Percentiles rank a stretch among this genome's conserved stretches.
Conservation (phyloP, 2,888 invertebrate genomes). For the Synanthedon andrenaeformis region DNA sequence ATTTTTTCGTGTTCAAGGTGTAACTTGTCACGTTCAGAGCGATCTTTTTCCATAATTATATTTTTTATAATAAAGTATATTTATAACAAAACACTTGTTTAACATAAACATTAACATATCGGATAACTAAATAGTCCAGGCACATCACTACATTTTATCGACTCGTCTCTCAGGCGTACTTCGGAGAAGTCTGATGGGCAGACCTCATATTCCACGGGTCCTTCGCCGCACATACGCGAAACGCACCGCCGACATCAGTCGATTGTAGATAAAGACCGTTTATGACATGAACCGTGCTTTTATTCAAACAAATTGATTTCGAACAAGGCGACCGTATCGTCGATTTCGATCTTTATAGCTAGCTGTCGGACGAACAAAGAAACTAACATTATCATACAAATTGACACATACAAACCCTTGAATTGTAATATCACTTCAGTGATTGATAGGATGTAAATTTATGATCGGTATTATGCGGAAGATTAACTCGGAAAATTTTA, state of each 20-base stretch:
- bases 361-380: conserved; percentile 20
- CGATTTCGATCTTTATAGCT: conserved; percentile 24
- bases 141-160: conserved; percentile 9
- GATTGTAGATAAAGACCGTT: conserved; percentile 57
- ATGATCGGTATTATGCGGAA: conserved; percentile 4
- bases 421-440: conserved; percentile 21
- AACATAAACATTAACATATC: no score
- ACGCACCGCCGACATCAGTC: conserved; percentile 51
- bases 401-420: conserved; percentile 29
- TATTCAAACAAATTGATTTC: conserved; percentile 64
- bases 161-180: conserved; percentile 30
- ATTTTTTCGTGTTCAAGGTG: no score
- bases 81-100: no score
- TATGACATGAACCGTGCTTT: conserved; percentile 62
- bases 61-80: no score
- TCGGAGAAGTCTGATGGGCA: conserved; percentile 45
- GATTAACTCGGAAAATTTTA: no score
- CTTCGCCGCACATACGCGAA: conserved; percentile 40
- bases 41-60: no score
- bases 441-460: conserved; percentile 27
- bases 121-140: neutral
- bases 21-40: no score
- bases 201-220: conserved; percentile 35
- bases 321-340: conserved; percentile 19
- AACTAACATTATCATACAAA: conserved; percentile 37